Evolutionary conservation across 2,888 invertebrate genomes (phyloP).

Genomic region (Pollenia angustigena): DNA sequence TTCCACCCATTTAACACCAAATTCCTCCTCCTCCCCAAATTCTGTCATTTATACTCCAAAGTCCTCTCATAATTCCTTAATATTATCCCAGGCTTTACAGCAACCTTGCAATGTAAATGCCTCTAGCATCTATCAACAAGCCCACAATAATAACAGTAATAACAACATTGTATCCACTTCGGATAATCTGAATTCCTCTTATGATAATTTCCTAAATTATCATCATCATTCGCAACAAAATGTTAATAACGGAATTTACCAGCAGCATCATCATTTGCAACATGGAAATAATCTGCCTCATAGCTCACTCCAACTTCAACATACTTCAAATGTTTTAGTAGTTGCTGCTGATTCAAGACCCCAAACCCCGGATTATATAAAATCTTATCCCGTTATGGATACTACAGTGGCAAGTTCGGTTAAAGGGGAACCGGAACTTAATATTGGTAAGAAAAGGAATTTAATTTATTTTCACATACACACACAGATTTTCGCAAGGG

Average conservation of each 20-base stretch:
- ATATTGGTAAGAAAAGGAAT: slow-evolving; percentile 81
- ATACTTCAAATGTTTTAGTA: slow-evolving; percentile 75
- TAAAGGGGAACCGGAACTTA: slow-evolving; percentile 84
- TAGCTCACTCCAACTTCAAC: slow-evolving; percentile 26
- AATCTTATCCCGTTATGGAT: slow-evolving; percentile 84
- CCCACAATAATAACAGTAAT: slow-evolving; percentile 43
- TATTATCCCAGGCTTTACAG: slow-evolving; percentile 61
- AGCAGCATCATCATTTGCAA: slow-evolving; percentile 39
- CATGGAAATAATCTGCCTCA: slow-evolving; percentile 36
- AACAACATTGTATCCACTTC: slow-evolving; percentile 71
- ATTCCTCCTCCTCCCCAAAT: background rate
- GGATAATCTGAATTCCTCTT: slow-evolving; percentile 57
- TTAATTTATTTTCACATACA: too few species aligned
- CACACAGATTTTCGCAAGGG: too few species aligned
- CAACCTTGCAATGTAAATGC: slow-evolving; percentile 50
- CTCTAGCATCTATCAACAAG: slow-evolving; percentile 53
- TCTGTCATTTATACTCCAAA: slow-evolving; percentile 52
- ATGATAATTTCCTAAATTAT: slow-evolving; percentile 63
- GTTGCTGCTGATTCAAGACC: slow-evolving; percentile 82
- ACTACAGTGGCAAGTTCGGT: slow-evolving; percentile 84
- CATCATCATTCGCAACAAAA: slow-evolving; percentile 57
- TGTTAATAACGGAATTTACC: slow-evolving; percentile 2
- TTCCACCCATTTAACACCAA: background rate
- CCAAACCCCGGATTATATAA: slow-evolving; percentile 84
- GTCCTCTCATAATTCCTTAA: slow-evolving; percentile 59